Evolutionary conservation across 2,888 invertebrate genomes (phyloP), one percentile per base, ranked within the genome.

Genomic region (Oscheius myriophilus): DNA sequence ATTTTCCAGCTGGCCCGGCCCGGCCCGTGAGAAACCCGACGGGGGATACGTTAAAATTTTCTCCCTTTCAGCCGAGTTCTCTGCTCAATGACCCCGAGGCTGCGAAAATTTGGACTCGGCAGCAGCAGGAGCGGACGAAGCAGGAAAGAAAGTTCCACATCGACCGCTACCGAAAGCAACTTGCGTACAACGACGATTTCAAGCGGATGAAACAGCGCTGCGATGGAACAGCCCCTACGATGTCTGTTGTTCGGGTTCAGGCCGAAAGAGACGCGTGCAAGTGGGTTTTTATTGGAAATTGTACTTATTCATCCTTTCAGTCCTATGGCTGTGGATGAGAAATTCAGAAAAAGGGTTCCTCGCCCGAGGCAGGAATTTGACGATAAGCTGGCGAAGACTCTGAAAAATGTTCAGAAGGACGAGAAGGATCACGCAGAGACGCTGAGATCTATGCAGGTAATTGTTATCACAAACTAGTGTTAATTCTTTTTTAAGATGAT

Each of bases 301-400:
- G 11, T 3, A 6, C 49, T 49, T 6, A 25, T 1, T 63, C 51
- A 21, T 12, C 26, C 9, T 65, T 65, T 42, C 55, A 65, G 65
- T 39, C 65, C 65, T 9, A 16, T 57, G 18, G 25, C 55, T 25
- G 9, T 65, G 23, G 65, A 65, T 46, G 65, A 14, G 4, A n/a
- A 55, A 7, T n/a, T 42, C 11, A 49, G 43, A 4, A 51, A 3
- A 6, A 12, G 51, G 3, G 51, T 42, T 0, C 53, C 16, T 41
- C 49, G 42, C 41, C 42, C 42, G 23, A 18, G 43, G n/a, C n/a
- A 39, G 7, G 52, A 26, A 1, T 63, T 52, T 23, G 33, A 53
- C 14, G 18, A 18, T 18, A 52, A 53, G 23, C 21, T 63, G 52
- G 43, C 26, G 7, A 23, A 46, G 16, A 26, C 26, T 26, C 12